Evolutionary conservation across 2,888 invertebrate genomes (phyloP), one percentile per base, ranked within the genome.

Genomic region (Dascillus cervinus): DNA sequence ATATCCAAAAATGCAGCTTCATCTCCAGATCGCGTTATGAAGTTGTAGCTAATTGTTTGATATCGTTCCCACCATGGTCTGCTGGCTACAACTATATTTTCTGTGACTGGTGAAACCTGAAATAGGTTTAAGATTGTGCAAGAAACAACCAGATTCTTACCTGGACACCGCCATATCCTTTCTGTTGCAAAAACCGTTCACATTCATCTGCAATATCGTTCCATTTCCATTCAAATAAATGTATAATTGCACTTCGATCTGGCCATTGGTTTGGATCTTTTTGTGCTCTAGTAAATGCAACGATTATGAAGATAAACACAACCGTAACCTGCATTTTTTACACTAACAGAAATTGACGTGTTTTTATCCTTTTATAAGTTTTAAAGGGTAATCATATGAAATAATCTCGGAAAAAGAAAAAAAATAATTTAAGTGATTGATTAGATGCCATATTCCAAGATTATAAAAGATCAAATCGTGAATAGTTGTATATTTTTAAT

Each of bases 31-130:
- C 91, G 72, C 0, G 87, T 86, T 1, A 58, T 55, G 21, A 89
- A 65, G 11, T 70, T 67, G 65, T 90, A 92, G 11, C 88, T 87
- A 22, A 88, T 78, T 0, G 87, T 86, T 60, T 90, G 88, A 59
- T 90, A 89, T 8, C 89, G 67, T 57, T 91, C 89, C 78, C 79
- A 91, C 91, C 91, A 92, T 0, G 90, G 85, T 1, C 82, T 70
- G 3, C 56, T 57, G 2, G 32, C 29, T 21, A 81, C 65, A 0
- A 77, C 64, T 19, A 79, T 60, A 52, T 86, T 83, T 57, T 87
- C 88, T 47, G 73, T 79, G 0, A 79, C 74, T 4, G 87, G 87
- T 0, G 86, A 86, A 3, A 84, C 70, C 82, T 82, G 6, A 5
- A 8, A 13, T n/a, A 15, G 11, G 2, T 5, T 20, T 2, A 14